A percentile compares a stretch with the other conserved stretches of the same genome.
phyloP scores from a whole-genome alignment of 2,888 invertebrate species.

The Creontiades dilutus region DNA sequence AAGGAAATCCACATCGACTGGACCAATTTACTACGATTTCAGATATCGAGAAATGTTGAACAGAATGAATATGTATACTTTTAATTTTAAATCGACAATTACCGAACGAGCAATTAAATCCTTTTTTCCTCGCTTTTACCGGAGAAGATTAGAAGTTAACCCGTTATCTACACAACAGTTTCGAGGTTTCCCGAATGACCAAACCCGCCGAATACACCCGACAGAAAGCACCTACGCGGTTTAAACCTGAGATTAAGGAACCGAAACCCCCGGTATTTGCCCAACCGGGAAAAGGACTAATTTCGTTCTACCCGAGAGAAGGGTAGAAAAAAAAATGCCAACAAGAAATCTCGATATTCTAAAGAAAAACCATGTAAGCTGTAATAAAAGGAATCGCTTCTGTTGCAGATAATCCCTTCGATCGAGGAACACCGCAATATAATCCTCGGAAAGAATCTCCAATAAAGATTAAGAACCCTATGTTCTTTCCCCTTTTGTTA shows the following conservation, averaged over 20 bases:
- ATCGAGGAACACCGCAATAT: conserved; percentile 22
- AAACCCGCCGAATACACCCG: neutral
- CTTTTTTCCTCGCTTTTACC: neutral
- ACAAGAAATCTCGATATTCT: neutral
- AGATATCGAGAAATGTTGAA: too few relatives aligned
- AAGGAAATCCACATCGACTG: too few relatives aligned
- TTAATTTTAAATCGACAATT: neutral
- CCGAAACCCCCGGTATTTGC: neutral
- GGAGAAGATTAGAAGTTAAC: neutral
- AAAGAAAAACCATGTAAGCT: neutral
- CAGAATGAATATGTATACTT: too few relatives aligned
- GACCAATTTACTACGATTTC: too few relatives aligned
- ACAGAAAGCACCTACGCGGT: neutral
- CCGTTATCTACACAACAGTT: neutral
- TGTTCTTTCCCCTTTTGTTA: neutral
- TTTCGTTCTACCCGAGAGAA: neutral
- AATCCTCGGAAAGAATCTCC: conserved; percentile 44
- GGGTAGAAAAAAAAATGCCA: neutral
- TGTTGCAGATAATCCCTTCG: conserved; percentile 37
- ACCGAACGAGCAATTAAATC: neutral
- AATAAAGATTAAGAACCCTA: conserved; percentile 7
- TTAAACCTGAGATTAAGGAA: conserved; percentile 25
- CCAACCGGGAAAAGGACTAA: neutral
- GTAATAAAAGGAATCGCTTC: conserved; percentile 13
- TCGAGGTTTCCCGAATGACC: neutral